Evolutionary conservation across 1,140 invertebrate species (phyloP), one percentile per base, ranked within the genome.

Genomic region (Drosophila pseudoobscura): DNA sequence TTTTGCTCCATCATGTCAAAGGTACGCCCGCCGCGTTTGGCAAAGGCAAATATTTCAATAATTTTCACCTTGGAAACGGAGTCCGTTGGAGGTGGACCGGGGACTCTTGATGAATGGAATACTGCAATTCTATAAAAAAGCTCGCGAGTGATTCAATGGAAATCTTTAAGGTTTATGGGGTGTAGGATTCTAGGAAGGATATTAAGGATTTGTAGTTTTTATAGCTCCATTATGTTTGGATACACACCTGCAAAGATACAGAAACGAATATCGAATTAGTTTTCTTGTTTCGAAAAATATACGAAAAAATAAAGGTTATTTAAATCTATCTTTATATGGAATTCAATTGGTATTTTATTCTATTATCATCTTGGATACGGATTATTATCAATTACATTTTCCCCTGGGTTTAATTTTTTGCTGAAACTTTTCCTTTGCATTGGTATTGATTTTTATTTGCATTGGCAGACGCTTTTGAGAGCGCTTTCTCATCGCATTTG

Each of bases 161-260:
- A 35, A 13, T 35, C 35, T 11, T 35, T 45, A 50, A 63, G 39
- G 11, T 4, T 15, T 8, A 8, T 26, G 20, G 2, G 13, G 9
- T 6, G 11, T 2, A 3, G 1, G 22, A 17, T 47, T 39, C 1
- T 13, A 4, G 0, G 11, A 13, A 13, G 35, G 35, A 54, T 66
- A 54, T 43, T 65, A 41, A 68, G 15, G 9, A 2, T 9, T 13
- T 8, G 0, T 7, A 11, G 7, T 43, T 26, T 22, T 26, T 51
- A 5, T 11, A 29, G 8, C 11, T 11, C 20, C 13, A 9, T 3
- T 2, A 17, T 6, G 8, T 26, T 1, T 51, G 2, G 29, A 31
- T 8, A 80, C 77, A 43, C 49, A 80, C 77, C 77, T 80, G 60
- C 2, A 80, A 80, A 29, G 69, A 77, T 1, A 78, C 8, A 11